Percentiles rank a stretch among this genome's conserved stretches.
Evolutionary conservation across 1,140 invertebrate species (phyloP).

Genomic region (Drosophila repletoides): DNA sequence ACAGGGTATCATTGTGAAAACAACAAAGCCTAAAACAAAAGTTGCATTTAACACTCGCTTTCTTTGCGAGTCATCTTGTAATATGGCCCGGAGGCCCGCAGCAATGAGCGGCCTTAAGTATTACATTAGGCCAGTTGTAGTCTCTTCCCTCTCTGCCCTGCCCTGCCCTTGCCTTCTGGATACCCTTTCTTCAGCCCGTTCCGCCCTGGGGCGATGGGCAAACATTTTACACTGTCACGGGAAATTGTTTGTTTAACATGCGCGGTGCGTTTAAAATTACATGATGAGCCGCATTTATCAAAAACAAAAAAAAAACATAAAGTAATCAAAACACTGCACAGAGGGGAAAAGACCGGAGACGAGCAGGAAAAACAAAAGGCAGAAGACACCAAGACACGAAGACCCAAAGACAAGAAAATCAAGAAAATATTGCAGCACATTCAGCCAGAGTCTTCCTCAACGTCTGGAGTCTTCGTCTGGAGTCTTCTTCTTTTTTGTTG

Average conservation of each 20-base stretch:
- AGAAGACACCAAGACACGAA: constrained; percentile 19
- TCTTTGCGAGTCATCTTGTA: constrained; percentile 74
- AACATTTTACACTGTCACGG: constrained; percentile 77
- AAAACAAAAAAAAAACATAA: constrained; percentile 50
- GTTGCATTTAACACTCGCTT: constrained; percentile 77
- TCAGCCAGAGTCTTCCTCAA: constrained; percentile 20
- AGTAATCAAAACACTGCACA: constrained; percentile 14
- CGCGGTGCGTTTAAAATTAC: constrained; percentile 77
- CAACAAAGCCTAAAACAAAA: constrained; percentile 56
- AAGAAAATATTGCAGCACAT: constrained; percentile 27
- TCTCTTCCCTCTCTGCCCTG: background rate
- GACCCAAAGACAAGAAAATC: constrained; percentile 21
- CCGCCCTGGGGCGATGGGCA: constrained; percentile 1
- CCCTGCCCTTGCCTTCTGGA: background rate
- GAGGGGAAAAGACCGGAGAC: constrained; percentile 28
- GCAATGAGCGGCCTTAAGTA: too few species aligned
- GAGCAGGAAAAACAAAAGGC: constrained; percentile 12
- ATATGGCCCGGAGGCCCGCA: constrained; percentile 41
- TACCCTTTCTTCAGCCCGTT: background rate
- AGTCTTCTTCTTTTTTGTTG: constrained; percentile 26
- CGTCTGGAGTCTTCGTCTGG: constrained; percentile 15
- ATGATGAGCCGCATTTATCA: constrained; percentile 77
- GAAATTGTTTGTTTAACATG: constrained; percentile 80
- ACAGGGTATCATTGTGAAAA: constrained; percentile 17
- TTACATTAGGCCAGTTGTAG: constrained; percentile 31